A percentile compares a stretch with the other conserved stretches of the same genome.
Conservation (phyloP, 2,797 vertebrate genomes). For the Threskiornis aethiopicus region DNA sequence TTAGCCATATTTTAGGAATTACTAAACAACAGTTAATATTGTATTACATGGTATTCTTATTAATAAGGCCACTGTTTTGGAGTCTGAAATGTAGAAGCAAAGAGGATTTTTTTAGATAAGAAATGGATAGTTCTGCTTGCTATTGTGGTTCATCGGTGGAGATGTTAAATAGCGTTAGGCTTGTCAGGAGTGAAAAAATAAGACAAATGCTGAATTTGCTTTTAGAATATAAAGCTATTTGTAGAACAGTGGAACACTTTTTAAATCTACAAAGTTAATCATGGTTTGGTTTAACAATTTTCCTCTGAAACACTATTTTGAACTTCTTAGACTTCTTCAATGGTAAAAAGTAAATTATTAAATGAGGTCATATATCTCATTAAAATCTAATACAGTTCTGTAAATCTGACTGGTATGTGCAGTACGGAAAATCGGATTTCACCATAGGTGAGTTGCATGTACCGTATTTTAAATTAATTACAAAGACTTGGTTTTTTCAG, state of each 20-base stretch:
- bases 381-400: slow-evolving; percentile 60
- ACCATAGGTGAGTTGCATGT: slow-evolving; percentile 35
- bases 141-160: background rate
- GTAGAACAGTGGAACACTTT: background rate
- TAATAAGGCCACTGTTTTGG: background rate
- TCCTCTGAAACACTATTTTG: background rate
- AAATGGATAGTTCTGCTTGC: background rate
- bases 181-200: background rate
- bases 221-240: background rate
- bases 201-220: background rate
- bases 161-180: background rate
- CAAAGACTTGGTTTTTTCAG: slow-evolving; percentile 31
- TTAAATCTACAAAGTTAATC: background rate
- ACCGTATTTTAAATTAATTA: slow-evolving; percentile 61
- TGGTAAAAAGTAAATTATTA: slow-evolving; percentile 54
- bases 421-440: slow-evolving; percentile 59
- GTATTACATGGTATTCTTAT: background rate
- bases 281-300: background rate
- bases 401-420: slow-evolving; percentile 43
- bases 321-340: slow-evolving; percentile 15
- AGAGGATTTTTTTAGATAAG: background rate
- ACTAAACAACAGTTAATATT: background rate
- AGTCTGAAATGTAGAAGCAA: background rate
- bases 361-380: slow-evolving; percentile 59
- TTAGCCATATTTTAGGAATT: background rate